These are phyloP conservation scores for Linyphia triangularis DNA, from an alignment of 2,888 invertebrate species.

Conservation along the genomic window DNA sequence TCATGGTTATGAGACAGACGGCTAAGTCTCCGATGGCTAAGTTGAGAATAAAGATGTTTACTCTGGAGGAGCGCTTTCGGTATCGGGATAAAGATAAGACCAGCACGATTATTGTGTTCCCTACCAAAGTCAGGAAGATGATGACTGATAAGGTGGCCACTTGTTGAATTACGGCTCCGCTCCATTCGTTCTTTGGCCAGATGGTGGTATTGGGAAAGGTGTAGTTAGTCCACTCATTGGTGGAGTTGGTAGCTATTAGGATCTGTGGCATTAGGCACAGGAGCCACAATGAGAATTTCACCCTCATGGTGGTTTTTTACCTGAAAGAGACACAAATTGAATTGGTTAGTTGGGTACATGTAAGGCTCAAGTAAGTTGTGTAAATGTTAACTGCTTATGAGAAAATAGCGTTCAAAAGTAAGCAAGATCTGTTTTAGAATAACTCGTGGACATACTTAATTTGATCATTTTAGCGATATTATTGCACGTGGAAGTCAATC, in stretches of 20 bases:
- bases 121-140: conserved; percentile 80
- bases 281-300: conserved; percentile 6
- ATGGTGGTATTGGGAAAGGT: background rate
- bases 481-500: no score
- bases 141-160: conserved; percentile 80
- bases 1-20: conserved; percentile 80
- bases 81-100: conserved; percentile 79
- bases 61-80: conserved; percentile 79
- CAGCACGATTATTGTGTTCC: conserved; percentile 80
- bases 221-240: background rate
- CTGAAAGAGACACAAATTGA: background rate
- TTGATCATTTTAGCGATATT: background rate
- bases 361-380: background rate
- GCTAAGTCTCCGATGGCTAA: conserved; percentile 81
- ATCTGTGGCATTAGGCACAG: conserved; percentile 22
- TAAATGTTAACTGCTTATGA: background rate
- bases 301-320: background rate
- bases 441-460: background rate
- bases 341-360: background rate
- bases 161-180: conserved; percentile 80
- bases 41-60: conserved; percentile 81
- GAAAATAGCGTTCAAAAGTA: background rate
- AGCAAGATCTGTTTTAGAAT: background rate
- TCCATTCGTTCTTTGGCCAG: conserved; percentile 78
- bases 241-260: conserved; percentile 4